Evolutionary conservation across 2,797 vertebrate species (phyloP).

Genomic region (Morelia viridis): DNA sequence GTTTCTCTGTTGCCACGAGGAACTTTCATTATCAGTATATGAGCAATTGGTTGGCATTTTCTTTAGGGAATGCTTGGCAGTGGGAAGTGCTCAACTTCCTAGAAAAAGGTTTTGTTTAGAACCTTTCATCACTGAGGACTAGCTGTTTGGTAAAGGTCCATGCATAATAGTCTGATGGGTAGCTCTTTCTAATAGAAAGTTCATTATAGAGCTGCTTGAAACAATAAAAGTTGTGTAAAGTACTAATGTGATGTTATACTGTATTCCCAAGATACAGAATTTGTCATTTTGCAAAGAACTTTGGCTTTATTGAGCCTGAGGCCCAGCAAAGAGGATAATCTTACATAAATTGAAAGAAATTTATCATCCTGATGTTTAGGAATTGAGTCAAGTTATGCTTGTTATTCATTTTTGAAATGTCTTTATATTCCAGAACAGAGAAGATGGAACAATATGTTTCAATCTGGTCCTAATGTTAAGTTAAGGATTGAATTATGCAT

Average conservation of each 20-base stretch:
- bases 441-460: background rate
- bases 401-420: background rate
- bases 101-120: constrained; percentile 63
- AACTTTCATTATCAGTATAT: constrained; percentile 58
- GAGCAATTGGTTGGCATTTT: constrained; percentile 63
- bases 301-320: background rate
- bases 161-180: constrained; percentile 53
- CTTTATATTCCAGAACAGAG: background rate
- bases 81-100: constrained; percentile 57
- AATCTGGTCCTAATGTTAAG: background rate
- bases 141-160: constrained; percentile 65
- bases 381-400: background rate
- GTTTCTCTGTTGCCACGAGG: constrained; percentile 40
- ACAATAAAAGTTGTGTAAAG: constrained; percentile 37
- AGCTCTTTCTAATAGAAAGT: constrained; percentile 57
- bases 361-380: background rate
- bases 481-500: background rate
- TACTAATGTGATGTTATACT: background rate
- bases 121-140: constrained; percentile 64
- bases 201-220: constrained; percentile 54
- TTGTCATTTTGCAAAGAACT: background rate
- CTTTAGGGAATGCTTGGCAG: constrained; percentile 58
- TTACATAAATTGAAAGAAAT: background rate
- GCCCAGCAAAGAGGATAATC: background rate
- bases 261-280: background rate